These are phyloP conservation scores for Octopus sinensis DNA, from an alignment of 1,140 invertebrate genomes.

Conservation along the genomic window DNA sequence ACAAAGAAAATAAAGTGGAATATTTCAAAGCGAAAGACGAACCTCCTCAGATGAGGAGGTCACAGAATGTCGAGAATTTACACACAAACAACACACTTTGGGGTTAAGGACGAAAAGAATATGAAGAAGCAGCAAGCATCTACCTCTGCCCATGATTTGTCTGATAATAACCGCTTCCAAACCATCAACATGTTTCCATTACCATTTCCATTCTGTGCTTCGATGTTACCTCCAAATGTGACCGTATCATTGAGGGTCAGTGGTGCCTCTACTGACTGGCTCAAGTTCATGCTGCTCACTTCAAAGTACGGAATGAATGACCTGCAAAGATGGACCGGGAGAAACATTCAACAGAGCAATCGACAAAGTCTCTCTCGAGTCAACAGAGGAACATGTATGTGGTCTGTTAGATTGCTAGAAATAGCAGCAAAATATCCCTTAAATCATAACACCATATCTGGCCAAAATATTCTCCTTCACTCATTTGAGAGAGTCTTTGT, in stretches of 20 bases:
- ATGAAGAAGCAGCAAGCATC: background rate
- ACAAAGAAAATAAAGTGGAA: no score
- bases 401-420: no score
- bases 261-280: slow-evolving; percentile 89
- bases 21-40: no score
- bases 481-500: no score
- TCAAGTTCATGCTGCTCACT: slow-evolving; percentile 85
- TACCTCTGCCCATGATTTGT: slow-evolving; percentile 80
- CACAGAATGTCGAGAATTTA: no score
- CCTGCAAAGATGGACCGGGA: slow-evolving; percentile 36
- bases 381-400: background rate
- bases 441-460: no score
- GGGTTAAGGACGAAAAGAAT: background rate
- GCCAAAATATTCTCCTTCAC: no score
- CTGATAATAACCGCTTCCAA: slow-evolving; percentile 73
- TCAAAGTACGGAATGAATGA: slow-evolving; percentile 73
- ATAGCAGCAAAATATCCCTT: no score
- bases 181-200: slow-evolving; percentile 72
- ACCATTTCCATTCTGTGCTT: slow-evolving; percentile 82
- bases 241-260: slow-evolving; percentile 80
- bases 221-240: slow-evolving; percentile 66
- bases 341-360: background rate
- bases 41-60: no score
- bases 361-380: background rate
- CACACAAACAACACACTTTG: no score